A percentile compares a stretch with the other conserved stretches of the same genome.
phyloP scores from a whole-genome alignment of 2,113 vertebrate genomes.

The Alethe diademata region DNA sequence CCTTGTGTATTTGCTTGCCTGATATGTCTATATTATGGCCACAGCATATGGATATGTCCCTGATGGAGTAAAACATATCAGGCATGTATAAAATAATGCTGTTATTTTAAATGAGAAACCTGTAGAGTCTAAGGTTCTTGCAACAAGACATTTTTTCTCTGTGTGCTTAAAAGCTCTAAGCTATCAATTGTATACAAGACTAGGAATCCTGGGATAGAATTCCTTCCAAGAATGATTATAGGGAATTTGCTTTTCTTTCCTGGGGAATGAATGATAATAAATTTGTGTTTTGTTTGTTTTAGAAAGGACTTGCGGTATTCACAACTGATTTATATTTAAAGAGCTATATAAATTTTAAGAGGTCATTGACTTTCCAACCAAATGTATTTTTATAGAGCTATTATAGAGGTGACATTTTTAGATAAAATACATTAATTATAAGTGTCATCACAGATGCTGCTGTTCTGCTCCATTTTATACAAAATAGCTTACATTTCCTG shows the following conservation, averaged over 20 bases:
- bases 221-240: neutral
- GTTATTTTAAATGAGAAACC: neutral
- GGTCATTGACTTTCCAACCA: neutral
- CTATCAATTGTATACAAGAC: neutral
- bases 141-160: neutral
- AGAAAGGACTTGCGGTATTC: neutral
- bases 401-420: neutral
- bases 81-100: neutral
- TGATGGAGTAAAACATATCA: neutral
- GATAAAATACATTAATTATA: neutral
- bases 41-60: neutral
- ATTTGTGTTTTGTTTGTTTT: neutral
- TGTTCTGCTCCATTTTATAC: neutral
- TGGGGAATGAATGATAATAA: neutral
- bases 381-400: neutral
- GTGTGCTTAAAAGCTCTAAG: neutral
- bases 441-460: neutral
- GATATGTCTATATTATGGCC: neutral
- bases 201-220: neutral
- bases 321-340: neutral
- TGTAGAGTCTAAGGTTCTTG: neutral
- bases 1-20: neutral
- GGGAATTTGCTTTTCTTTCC: neutral
- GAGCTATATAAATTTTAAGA: neutral
- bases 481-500: neutral